Evolutionary conservation across 2,113 vertebrate genomes (phyloP).

Genomic region (Pao palembangensis): DNA sequence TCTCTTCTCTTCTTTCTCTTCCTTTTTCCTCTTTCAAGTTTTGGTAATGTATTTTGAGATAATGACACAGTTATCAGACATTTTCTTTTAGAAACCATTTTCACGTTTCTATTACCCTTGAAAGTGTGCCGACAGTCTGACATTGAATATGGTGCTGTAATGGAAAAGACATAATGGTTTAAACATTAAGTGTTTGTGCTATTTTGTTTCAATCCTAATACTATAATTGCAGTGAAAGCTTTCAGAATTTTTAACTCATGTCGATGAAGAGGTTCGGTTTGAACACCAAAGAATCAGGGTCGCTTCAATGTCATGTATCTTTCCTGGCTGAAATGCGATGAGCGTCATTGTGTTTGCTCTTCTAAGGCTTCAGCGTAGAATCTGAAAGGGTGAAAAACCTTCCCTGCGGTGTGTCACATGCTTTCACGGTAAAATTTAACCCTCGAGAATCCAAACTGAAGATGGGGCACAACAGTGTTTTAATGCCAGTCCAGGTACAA

Average conservation of each 20-base stretch:
- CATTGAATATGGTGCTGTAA: too few relatives aligned
- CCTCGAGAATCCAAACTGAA: constrained; percentile 25
- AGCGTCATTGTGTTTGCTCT: constrained; percentile 1
- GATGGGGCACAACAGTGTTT: constrained; percentile 21
- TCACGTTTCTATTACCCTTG: too few relatives aligned
- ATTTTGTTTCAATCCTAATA: background rate
- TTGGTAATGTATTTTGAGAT: too few relatives aligned
- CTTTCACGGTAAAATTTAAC: constrained; percentile 49
- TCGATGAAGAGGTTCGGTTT: too few relatives aligned
- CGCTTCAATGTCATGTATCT: background rate
- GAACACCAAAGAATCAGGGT: background rate
- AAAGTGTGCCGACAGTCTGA: too few relatives aligned
- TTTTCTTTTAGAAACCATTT: too few relatives aligned
- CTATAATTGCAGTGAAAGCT: background rate
- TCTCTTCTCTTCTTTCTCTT: too few relatives aligned
- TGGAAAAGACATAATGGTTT: too few relatives aligned
- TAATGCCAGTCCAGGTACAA: constrained; percentile 62
- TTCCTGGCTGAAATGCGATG: background rate
- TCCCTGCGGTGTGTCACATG: constrained; percentile 27
- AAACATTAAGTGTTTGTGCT: too few relatives aligned
- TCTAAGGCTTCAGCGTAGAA: constrained; percentile 52
- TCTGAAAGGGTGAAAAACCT: constrained; percentile 49
- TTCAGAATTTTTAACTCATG: background rate
- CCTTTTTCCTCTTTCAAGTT: too few relatives aligned
- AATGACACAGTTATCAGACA: too few relatives aligned